Evolutionary conservation across 2,888 invertebrate genomes (phyloP).

Genomic region (Boloria selene): DNA sequence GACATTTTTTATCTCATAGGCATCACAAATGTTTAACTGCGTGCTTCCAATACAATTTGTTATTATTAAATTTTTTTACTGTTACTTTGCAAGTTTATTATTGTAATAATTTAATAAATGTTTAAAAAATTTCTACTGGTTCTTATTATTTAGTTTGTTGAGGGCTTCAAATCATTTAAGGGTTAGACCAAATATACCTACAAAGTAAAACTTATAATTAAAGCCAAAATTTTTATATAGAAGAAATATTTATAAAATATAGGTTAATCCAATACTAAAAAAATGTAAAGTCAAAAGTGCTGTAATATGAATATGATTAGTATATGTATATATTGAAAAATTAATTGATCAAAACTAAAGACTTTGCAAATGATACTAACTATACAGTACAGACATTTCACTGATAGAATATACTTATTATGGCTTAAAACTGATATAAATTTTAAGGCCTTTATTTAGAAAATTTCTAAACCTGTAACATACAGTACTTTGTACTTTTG

Average conservation of each 20-base stretch:
- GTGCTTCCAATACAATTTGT: constrained; percentile 34
- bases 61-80: constrained; percentile 29
- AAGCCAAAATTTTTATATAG: no score
- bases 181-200: background rate
- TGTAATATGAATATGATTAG: no score
- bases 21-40: constrained; percentile 20
- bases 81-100: constrained; percentile 35
- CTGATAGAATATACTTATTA: no score
- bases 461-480: background rate
- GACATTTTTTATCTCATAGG: constrained; percentile 1
- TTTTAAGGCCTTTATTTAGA: background rate
- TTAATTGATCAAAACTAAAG: no score
- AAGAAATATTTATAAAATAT: no score
- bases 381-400: no score
- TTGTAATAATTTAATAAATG: constrained; percentile 31
- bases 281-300: no score
- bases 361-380: no score
- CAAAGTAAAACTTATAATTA: background rate
- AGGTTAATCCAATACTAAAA: no score
- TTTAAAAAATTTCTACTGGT: constrained; percentile 15
- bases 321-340: no score
- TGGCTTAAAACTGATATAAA: no score
- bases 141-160: background rate
- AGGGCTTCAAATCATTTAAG: background rate
- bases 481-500: constrained; percentile 1